A percentile compares a stretch with the other conserved stretches of the same genome.
Evolutionary conservation across 2,113 vertebrate genomes (phyloP).

Genomic region (Hydropotes inermis): DNA sequence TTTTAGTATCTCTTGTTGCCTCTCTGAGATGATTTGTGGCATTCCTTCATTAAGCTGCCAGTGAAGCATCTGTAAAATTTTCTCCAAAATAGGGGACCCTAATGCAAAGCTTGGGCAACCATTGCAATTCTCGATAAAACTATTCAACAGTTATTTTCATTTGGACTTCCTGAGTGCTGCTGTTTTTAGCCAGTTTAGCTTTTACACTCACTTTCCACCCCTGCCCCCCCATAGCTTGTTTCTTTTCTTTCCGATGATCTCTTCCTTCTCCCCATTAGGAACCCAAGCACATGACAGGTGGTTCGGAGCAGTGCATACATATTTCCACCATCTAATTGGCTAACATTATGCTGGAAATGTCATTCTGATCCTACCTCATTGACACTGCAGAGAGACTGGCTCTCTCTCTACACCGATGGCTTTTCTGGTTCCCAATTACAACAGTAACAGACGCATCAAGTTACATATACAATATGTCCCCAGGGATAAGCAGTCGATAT

Average conservation of each 20-base stretch:
- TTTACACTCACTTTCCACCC: neutral
- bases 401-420: neutral
- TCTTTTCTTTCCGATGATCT: slow-evolving; percentile 3
- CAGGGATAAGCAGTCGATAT: slow-evolving; percentile 18
- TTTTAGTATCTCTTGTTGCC: slow-evolving; percentile 65
- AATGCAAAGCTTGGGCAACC: neutral
- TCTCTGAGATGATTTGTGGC: slow-evolving; percentile 64
- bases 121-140: neutral
- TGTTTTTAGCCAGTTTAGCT: neutral
- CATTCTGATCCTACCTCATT: slow-evolving; percentile 48
- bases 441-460: slow-evolving; percentile 30
- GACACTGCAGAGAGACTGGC: slow-evolving; percentile 16
- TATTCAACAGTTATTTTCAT: neutral
- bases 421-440: slow-evolving; percentile 47
- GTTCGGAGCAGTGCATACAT: neutral
- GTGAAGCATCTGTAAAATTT: neutral
- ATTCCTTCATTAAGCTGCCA: slow-evolving; percentile 55
- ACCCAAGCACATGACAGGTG: slow-evolving; percentile 39
- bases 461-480: slow-evolving; percentile 11
- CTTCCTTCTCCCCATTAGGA: neutral
- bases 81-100: slow-evolving; percentile 48
- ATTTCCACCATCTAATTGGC: slow-evolving; percentile 56
- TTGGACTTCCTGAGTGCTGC: neutral
- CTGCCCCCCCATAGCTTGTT: neutral
- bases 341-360: slow-evolving; percentile 40